phyloP scores from a whole-genome alignment of 2,113 vertebrate species.

The Bothrops jararaca region DNA sequence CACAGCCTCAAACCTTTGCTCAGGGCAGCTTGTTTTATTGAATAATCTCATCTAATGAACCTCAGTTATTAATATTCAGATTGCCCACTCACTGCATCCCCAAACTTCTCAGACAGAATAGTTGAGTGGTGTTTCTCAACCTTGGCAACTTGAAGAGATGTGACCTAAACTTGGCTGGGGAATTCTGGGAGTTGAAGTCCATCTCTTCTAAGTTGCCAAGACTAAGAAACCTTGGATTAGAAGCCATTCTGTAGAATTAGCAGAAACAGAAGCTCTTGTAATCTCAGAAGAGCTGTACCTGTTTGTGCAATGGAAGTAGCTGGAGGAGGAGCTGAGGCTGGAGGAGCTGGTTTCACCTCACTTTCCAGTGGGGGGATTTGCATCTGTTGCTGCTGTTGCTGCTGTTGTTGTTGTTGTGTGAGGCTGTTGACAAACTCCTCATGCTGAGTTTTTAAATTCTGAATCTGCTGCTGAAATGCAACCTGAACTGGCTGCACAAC shows the following conservation, averaged over 20 bases:
- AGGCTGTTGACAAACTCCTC: slow-evolving; percentile 90
- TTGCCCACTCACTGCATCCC: background rate
- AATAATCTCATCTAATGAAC: background rate
- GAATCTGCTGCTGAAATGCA: slow-evolving; percentile 96
- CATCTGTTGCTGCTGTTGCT: slow-evolving; percentile 67
- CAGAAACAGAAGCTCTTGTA: background rate
- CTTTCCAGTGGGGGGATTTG: slow-evolving; percentile 69
- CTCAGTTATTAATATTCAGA: background rate
- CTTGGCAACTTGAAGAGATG: background rate
- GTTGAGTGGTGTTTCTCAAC: background rate
- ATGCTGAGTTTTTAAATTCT: slow-evolving; percentile 88
- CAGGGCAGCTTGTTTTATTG: background rate
- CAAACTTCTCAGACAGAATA: background rate
- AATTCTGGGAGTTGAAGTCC: background rate
- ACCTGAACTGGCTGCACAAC: slow-evolving; percentile 92
- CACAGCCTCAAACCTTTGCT: background rate
- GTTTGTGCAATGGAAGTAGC: slow-evolving; percentile 68
- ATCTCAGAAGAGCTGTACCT: slow-evolving; percentile 46
- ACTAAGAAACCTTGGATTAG: background rate
- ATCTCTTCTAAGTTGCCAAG: background rate
- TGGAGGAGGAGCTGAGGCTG: slow-evolving; percentile 53
- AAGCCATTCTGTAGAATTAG: background rate
- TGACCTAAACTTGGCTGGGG: background rate
- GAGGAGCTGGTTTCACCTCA: slow-evolving; percentile 69
- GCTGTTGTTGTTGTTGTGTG: slow-evolving; percentile 78